phyloP scores from a whole-genome alignment of 2,113 vertebrate species.

The Pyrgilauda ruficollis region DNA sequence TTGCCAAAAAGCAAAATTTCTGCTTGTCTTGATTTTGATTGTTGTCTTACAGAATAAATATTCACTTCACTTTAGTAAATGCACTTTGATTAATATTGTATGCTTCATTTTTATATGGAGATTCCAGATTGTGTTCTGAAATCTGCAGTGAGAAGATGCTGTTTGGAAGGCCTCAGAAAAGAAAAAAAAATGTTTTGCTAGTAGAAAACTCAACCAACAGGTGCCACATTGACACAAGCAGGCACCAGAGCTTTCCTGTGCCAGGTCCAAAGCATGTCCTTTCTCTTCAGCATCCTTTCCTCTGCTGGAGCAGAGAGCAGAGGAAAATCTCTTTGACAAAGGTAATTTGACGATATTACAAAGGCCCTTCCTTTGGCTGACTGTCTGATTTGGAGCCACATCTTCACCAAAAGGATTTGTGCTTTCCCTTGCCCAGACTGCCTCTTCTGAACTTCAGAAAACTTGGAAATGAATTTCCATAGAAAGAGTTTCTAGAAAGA shows the following conservation, averaged over 20 bases:
- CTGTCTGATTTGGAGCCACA: not conserved
- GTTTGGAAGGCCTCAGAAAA: not conserved
- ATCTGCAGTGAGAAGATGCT: not conserved
- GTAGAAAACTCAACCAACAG: not conserved
- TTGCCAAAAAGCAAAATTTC: conserved; percentile 4
- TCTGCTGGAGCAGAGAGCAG: not conserved
- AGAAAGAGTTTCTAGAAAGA: not conserved
- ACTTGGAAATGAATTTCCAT: not conserved
- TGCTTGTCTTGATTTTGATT: not conserved
- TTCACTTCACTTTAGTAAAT: not conserved
- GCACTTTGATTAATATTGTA: conserved; percentile 26
- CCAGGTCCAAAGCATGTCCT: rapidly evolving
- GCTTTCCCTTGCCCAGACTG: not conserved
- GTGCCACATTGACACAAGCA: not conserved
- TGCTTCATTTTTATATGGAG: not conserved
- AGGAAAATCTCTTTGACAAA: not conserved
- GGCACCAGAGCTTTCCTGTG: not conserved
- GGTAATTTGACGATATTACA: not conserved
- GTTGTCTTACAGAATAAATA: not conserved
- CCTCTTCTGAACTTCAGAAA: not conserved
- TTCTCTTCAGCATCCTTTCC: not conserved
- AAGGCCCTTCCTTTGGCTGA: rapidly evolving
- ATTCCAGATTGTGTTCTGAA: not conserved
- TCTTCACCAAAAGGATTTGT: not conserved
- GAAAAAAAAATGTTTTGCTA: not conserved